Evolutionary conservation across 2,888 invertebrate species (phyloP), one percentile per base, ranked within the genome.

Genomic region (Arrhopalites spinosus): DNA sequence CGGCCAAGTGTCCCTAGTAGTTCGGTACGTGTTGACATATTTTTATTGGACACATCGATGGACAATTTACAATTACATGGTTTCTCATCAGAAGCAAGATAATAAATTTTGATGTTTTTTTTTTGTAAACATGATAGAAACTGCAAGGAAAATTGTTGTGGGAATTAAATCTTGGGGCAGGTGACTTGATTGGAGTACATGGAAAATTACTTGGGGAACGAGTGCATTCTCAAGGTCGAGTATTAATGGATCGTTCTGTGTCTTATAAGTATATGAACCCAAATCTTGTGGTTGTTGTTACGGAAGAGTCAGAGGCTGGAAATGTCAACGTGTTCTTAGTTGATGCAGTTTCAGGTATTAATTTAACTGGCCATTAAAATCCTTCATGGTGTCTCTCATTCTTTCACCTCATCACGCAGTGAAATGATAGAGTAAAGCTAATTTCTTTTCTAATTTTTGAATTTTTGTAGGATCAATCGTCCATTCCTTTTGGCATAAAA

Each of bases 231-330:
- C 95, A 96, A 85, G 99, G 98, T 29, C 90, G 96, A 81, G 98
- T 98, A 69, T 88, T 98, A 81, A 93, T 93, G 47, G 98, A 99
- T 88, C 90, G 99, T 79, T 95, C 95, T 83, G 99, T 99, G 73
- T 90, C 98, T 50, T 99, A 99, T 88, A 99, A 99, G 87, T 98
- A 99, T 86, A 90, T 94, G 82, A 99, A 99, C 88, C 99, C 99
- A 36, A 99, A 99, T 87, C 88, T 99, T 80, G 91, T 97, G 78
- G 94, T 94, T 17, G 89, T 97, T 78, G 89, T 93, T 30, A 92
- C 94, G 0, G 90, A 93, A 84, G 91, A 91, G 23, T 29, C 45
- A 3, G 81, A 81, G 67, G 50, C 85, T 91, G 94, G 91, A 85
- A 89, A 92, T 83, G 88, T 98, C 83, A 93, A 92, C 84, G 88